Evolutionary conservation across 2,888 invertebrate species (phyloP).

Genomic region (Tridacna crocea): DNA sequence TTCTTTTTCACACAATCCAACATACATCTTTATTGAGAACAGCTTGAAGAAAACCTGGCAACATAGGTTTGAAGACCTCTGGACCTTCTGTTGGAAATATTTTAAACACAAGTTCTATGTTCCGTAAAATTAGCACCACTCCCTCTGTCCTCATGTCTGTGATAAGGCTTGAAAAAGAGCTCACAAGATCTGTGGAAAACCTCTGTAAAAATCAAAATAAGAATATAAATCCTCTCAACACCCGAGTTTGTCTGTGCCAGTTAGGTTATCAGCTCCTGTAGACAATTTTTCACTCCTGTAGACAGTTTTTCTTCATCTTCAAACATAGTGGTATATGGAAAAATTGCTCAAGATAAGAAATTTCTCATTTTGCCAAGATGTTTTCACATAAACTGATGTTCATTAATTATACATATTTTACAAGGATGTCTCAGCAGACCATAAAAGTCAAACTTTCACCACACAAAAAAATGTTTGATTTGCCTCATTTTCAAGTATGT

Average conservation of each 20-base stretch:
- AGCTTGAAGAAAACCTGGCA: conserved; percentile 77
- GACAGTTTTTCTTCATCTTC: too few relatives aligned
- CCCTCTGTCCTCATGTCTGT: conserved; percentile 92
- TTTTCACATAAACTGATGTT: too few relatives aligned
- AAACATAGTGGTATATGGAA: not conserved
- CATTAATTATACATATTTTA: too few relatives aligned
- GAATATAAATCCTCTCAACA: too few relatives aligned
- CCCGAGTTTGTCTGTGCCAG: too few relatives aligned
- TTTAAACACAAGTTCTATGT: conserved; percentile 91
- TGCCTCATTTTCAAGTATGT: too few relatives aligned
- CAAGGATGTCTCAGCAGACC: too few relatives aligned
- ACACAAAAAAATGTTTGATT: too few relatives aligned
- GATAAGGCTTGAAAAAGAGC: conserved; percentile 89
- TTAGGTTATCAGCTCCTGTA: too few relatives aligned
- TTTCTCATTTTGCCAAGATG: not conserved
- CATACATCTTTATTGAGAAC: conserved; percentile 80
- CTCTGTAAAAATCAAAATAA: conserved; percentile 83
- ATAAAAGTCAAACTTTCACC: too few relatives aligned
- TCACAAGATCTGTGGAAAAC: conserved; percentile 89
- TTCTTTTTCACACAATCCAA: too few relatives aligned
- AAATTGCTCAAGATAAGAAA: not conserved
- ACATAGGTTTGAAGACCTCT: conserved; percentile 88
- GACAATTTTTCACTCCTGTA: too few relatives aligned
- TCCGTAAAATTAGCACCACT: conserved; percentile 87
- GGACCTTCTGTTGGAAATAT: conserved; percentile 90